Percentiles rank a stretch among this genome's conserved stretches.
phyloP scores from a whole-genome alignment of 2,888 invertebrate genomes.

The Amitus sp. region DNA sequence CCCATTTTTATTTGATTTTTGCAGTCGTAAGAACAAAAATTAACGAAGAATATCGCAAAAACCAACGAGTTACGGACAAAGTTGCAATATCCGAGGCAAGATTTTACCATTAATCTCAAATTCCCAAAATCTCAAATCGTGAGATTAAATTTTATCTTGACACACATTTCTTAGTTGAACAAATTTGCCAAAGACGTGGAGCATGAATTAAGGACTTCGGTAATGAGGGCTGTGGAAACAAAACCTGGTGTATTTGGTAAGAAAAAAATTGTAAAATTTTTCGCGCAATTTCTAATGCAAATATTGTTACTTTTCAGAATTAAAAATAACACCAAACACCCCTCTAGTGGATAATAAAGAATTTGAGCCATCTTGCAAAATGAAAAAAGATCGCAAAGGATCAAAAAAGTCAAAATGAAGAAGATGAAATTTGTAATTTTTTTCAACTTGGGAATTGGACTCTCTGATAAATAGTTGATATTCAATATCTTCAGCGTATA shows the following conservation, averaged over 20 bases:
- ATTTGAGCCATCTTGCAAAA: conserved; percentile 12
- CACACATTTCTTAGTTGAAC: conserved; percentile 69
- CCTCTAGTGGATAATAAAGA: conserved; percentile 73
- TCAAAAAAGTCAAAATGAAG: conserved; percentile 12
- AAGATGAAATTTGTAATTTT: conserved; percentile 8
- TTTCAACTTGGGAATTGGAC: neutral
- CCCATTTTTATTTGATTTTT: conserved; percentile 31
- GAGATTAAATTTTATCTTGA: conserved; percentile 13
- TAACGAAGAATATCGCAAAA: conserved; percentile 79
- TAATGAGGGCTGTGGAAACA: conserved; percentile 79
- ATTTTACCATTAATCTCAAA: too few species aligned
- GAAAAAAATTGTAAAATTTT: neutral
- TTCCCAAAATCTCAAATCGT: too few species aligned
- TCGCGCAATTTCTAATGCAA: neutral
- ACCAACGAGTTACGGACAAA: conserved; percentile 71
- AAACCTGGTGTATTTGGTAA: conserved; percentile 76
- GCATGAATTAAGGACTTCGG: conserved; percentile 75
- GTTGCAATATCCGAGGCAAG: conserved; percentile 74
- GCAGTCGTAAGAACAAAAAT: conserved; percentile 76
- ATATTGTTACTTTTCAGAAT: conserved; percentile 64
- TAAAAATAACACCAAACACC: conserved; percentile 72
- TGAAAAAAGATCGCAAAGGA: conserved; percentile 1
- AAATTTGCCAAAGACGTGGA: conserved; percentile 77
- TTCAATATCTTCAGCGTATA: too few species aligned
- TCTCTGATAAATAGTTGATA: too few species aligned